Evolutionary conservation across 1,140 invertebrate genomes (phyloP), one percentile per base, ranked within the genome.

Genomic region (Brachionus manjavacas): DNA sequence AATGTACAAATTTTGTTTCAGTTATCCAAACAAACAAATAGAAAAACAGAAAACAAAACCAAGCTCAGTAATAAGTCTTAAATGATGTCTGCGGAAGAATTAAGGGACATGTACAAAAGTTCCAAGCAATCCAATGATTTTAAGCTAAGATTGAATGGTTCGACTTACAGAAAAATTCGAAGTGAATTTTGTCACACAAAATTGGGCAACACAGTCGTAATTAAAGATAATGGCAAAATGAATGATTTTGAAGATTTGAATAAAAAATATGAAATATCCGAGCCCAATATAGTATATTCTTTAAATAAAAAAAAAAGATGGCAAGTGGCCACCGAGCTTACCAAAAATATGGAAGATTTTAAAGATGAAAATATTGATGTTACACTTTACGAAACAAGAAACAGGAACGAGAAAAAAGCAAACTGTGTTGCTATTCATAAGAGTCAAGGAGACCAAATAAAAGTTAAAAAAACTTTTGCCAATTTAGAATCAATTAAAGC

Each of bases 251-350:
- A 46, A 9, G 72, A 76, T 46, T 12, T 76, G 1, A 76, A 76
- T 49, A 12, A 46, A 23, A 76, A 76, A 76, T 76, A 76, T 52
- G 72, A 76, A 12, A 76, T 76, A 4, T 12, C 28, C 20, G 16
- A 25, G 20, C 23, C 72, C 6, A 76, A 76, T 76, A 0, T 76
- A 3, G 20, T 25, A 3, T 76, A 76, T 23, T 76, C 72, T 46
- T 49, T 76, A 12, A 76, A 76, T n/a, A 76, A 76, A 76, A 46
- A 76, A 46, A 76, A 76, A 76, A 46, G 72, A 49, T 76, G 72
- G 72, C 72, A 76, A 49, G 46, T 76, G 3, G 72, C 41, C 11
- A 20, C 41, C 12, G 72, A 76, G 25, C 25, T 76, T 6, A 76
- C 72, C 9, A 35, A 76, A 9, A 49, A 76, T 49, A 76, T 76